A percentile compares a stretch with the other conserved stretches of the same genome.
Evolutionary conservation across 2,797 vertebrate genomes (phyloP).

Genomic region (Poeciliopsis presidionis): DNA sequence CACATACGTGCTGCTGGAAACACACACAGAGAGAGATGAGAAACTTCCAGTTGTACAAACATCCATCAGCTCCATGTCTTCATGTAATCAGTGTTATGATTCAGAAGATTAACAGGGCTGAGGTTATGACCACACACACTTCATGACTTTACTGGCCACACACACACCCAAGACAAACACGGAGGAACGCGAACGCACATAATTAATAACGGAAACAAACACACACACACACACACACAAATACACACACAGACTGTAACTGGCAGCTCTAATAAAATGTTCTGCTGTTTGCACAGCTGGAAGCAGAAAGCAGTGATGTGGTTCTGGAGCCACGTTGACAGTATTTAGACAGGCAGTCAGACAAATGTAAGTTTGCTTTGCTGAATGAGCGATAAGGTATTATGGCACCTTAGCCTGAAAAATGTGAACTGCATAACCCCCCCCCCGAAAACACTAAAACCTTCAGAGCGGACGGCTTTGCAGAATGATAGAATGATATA

Average conservation of each 20-base stretch:
- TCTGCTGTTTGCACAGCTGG: conserved; percentile 60
- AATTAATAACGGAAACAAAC: neutral
- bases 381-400: neutral
- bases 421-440: neutral
- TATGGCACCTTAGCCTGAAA: neutral
- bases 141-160: conserved; percentile 17
- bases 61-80: conserved; percentile 12
- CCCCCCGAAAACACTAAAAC: neutral
- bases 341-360: conserved; percentile 17
- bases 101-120: conserved; percentile 27
- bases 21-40: neutral
- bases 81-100: conserved; percentile 16
- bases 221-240: neutral
- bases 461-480: neutral
- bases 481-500: neutral
- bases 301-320: conserved; percentile 23
- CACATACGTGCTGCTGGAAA: conserved; percentile 1
- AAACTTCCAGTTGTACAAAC: conserved; percentile 33
- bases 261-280: neutral
- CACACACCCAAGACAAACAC: conserved; percentile 28
- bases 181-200: conserved; percentile 10
- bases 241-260: neutral
- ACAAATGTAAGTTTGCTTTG: neutral
- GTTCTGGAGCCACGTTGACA: conserved; percentile 10
- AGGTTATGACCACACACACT: conserved; percentile 17